phyloP scores from a whole-genome alignment of 92 coral and sea anemone species.

The Palythoa grandis region DNA sequence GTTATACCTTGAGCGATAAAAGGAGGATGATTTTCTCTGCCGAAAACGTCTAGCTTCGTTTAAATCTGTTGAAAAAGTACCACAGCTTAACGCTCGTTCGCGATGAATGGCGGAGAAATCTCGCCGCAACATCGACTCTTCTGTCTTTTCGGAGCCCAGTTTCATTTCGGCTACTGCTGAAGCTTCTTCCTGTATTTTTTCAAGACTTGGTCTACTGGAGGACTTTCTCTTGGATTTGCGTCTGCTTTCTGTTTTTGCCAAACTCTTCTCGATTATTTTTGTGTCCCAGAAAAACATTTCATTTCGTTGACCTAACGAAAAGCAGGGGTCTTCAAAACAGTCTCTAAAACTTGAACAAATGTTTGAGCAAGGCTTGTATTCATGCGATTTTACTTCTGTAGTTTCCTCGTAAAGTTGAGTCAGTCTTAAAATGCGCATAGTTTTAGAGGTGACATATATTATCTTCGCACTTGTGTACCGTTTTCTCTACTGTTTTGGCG shows the following conservation, averaged over 20 bases:
- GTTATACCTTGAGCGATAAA: not conserved
- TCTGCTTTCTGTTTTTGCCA: conserved; percentile 3
- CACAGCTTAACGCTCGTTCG: conserved; percentile 24
- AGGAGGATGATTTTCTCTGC: not conserved
- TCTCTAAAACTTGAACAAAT: not conserved
- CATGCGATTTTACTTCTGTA: not conserved
- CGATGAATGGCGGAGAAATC: conserved; percentile 35
- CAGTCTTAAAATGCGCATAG: not conserved
- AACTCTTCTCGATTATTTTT: conserved; percentile 26
- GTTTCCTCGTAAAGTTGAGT: conserved; percentile 1
- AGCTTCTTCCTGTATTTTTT: conserved; percentile 26
- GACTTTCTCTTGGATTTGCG: conserved; percentile 12
- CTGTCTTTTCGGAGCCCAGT: not conserved
- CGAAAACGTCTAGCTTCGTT: conserved; percentile 25
- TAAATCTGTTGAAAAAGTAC: conserved; percentile 2
- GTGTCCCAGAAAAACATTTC: conserved; percentile 15
- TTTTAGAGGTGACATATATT: not conserved
- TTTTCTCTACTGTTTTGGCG: not conserved
- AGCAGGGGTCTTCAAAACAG: not conserved
- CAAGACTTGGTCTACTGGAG: conserved; percentile 22
- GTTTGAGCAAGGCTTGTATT: not conserved
- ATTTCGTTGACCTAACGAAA: not conserved
- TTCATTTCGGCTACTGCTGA: not conserved
- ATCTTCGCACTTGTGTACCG: not conserved
- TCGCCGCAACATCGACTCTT: conserved; percentile 5